These are phyloP conservation scores for Eospalax fontanierii DNA, from an alignment of 2,797 vertebrate genomes.

Conservation along the genomic window DNA sequence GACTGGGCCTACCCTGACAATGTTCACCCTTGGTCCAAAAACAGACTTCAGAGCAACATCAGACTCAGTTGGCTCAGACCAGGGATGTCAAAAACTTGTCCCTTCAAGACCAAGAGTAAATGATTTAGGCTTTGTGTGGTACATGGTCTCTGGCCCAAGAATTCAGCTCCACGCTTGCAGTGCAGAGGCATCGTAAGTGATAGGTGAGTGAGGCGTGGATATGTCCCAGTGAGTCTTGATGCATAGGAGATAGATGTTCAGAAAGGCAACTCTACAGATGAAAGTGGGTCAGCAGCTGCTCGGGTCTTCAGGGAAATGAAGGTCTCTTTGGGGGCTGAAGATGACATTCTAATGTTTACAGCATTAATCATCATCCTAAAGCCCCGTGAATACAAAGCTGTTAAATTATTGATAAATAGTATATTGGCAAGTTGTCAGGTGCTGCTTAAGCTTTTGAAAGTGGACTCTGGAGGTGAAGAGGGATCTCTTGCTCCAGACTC, in stretches of 20 bases:
- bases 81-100: neutral
- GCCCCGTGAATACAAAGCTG: neutral
- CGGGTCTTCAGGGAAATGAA: neutral
- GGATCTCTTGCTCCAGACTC: neutral
- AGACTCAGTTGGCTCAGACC: neutral
- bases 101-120: neutral
- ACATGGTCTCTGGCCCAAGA: neutral
- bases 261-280: neutral
- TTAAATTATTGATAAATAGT: neutral
- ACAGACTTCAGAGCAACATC: neutral
- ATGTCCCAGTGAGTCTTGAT: conserved; percentile 34
- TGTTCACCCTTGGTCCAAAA: neutral
- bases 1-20: neutral
- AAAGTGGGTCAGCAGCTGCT: neutral
- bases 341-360: conserved; percentile 38
- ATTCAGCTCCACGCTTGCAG: neutral
- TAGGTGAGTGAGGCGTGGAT: neutral
- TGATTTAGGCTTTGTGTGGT: neutral
- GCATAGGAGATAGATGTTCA: neutral
- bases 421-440: neutral
- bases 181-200: neutral
- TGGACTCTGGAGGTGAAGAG: neutral
- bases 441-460: neutral
- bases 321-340: neutral
- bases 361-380: neutral